Conservation (phyloP, 2,113 vertebrate species). For the Sorex araneus region DNA sequence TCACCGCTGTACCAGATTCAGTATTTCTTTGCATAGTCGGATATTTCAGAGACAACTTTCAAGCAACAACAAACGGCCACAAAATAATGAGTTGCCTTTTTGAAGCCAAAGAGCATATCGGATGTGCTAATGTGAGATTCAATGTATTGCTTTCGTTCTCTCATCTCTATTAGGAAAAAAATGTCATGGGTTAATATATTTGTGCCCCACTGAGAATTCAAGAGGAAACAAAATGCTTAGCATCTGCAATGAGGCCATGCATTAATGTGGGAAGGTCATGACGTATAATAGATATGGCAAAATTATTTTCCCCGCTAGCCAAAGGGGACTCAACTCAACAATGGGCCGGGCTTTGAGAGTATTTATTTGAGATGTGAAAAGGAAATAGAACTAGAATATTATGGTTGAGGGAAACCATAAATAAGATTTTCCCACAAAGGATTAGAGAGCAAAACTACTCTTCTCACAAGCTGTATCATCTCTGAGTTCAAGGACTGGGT, state of each 20-base stretch:
- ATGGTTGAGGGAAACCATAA: conserved; percentile 43
- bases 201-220: conserved; percentile 79
- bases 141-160: conserved; percentile 36
- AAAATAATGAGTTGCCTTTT: conserved; percentile 58
- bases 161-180: conserved; percentile 77
- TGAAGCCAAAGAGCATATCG: not conserved
- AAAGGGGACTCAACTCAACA: conserved; percentile 57
- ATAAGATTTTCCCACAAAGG: conserved; percentile 61
- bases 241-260: conserved; percentile 68
- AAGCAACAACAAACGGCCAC: not conserved
- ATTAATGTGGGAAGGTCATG: conserved; percentile 69
- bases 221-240: conserved; percentile 75
- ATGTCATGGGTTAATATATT: conserved; percentile 80
- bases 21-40: not conserved
- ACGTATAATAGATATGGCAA: conserved; percentile 4
- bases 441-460: conserved; percentile 56
- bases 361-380: conserved; percentile 70
- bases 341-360: conserved; percentile 50
- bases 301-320: conserved; percentile 22
- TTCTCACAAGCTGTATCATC: not conserved
- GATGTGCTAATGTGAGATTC: conserved; percentile 32
- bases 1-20: not conserved
- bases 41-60: conserved; percentile 50
- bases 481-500: not conserved
- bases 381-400: conserved; percentile 47